Evolutionary conservation across 2,888 invertebrate genomes (phyloP).

Genomic region (Caradrina clavipalpis): DNA sequence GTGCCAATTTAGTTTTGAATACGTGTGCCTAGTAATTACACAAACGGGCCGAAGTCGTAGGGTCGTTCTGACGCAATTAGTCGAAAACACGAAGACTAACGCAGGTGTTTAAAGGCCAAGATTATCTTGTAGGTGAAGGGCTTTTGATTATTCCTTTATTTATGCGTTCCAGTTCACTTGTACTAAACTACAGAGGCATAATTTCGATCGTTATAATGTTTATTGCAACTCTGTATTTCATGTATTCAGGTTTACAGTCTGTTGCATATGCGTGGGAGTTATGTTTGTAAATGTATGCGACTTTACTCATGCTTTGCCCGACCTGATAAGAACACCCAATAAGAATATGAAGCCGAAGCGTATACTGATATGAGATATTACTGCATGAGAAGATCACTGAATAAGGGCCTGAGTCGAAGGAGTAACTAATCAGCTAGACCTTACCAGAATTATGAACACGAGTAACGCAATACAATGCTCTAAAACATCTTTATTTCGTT

Average conservation of each 20-base stretch:
- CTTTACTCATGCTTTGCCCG: too few species aligned
- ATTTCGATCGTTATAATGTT: background rate
- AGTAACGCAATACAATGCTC: background rate
- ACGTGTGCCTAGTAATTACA: conserved; percentile 16
- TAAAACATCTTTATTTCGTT: too few species aligned
- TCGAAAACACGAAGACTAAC: conserved; percentile 12
- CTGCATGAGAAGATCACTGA: background rate
- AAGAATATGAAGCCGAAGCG: background rate
- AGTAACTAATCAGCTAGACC: background rate
- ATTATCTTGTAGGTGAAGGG: conserved; percentile 37
- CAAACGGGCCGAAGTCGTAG: conserved; percentile 11
- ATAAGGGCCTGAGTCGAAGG: background rate
- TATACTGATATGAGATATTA: background rate
- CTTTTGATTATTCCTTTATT: conserved; percentile 16
- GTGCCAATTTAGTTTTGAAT: background rate
- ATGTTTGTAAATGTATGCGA: background rate
- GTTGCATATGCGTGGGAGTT: background rate
- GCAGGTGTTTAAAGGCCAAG: conserved; percentile 40
- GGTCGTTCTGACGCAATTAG: conserved; percentile 39
- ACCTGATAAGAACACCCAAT: too few species aligned
- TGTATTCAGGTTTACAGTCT: background rate
- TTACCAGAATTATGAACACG: too few species aligned
- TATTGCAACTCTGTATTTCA: background rate
- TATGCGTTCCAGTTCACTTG: background rate
- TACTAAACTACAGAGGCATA: background rate